Conservation (phyloP, 2,113 vertebrate species). For the Plotosus lineatus region DNA sequence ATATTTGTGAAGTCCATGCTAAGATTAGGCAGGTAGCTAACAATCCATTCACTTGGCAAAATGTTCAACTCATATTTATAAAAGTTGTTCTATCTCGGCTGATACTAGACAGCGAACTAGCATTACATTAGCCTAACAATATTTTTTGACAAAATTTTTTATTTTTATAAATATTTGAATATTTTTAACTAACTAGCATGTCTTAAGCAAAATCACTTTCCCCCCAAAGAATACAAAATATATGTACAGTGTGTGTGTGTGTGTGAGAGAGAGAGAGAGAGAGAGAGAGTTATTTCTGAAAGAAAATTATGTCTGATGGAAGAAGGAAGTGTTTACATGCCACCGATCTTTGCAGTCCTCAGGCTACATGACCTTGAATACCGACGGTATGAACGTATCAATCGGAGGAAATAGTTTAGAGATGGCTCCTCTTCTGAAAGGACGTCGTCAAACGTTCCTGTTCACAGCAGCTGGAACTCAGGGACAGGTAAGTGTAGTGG, state of each 20-base stretch:
- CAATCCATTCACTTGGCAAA: background rate
- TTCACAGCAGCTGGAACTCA: slow-evolving; percentile 21
- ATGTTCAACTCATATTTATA: background rate
- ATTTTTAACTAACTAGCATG: too few species aligned
- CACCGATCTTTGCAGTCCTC: slow-evolving; percentile 47
- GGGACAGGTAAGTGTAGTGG: background rate
- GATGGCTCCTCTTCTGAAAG: accelerated
- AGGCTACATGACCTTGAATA: slow-evolving; percentile 54
- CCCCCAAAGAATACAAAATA: too few species aligned
- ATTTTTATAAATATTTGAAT: too few species aligned
- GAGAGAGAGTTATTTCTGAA: background rate
- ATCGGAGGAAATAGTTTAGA: accelerated
- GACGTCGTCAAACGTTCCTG: slow-evolving; percentile 60
- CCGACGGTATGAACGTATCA: accelerated
- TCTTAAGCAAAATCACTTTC: too few species aligned
- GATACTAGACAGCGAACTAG: too few species aligned
- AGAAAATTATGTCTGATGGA: background rate
- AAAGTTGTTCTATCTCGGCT: too few species aligned
- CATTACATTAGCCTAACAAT: too few species aligned
- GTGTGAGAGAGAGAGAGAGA: too few species aligned
- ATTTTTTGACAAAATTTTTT: too few species aligned
- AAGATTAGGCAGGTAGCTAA: background rate
- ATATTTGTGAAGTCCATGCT: background rate
- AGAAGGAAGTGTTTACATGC: background rate
- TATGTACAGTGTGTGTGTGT: too few species aligned